These are phyloP conservation scores for Microtus ochrogaster DNA, from an alignment of 2,113 vertebrate genomes.

Conservation along the genomic window DNA sequence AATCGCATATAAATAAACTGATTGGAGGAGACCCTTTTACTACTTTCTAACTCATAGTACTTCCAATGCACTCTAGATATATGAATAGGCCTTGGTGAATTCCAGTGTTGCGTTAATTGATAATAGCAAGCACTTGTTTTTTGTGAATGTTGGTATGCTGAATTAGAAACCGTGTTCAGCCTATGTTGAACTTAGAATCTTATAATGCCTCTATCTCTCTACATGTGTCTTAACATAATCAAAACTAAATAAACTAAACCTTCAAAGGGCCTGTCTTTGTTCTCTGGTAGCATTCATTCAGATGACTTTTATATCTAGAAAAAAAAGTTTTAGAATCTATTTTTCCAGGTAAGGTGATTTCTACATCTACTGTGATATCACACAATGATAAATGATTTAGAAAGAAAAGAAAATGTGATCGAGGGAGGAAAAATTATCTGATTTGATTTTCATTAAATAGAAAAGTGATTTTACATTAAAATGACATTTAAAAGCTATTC, in stretches of 20 bases:
- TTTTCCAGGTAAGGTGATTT: constrained; percentile 15
- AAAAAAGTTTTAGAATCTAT: neutral
- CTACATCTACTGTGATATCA: constrained; percentile 35
- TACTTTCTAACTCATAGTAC: neutral
- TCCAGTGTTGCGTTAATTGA: neutral
- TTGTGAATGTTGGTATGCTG: neutral
- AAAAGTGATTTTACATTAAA: constrained; percentile 40
- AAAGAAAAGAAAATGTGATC: constrained; percentile 56
- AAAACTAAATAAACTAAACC: constrained; percentile 17
- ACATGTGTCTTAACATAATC: neutral
- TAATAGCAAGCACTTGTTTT: neutral
- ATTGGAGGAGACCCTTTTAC: neutral
- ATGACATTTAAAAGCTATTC: neutral
- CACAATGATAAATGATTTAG: constrained; percentile 36
- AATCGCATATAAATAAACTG: neutral
- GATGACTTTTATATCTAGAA: neutral
- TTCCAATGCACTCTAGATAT: neutral
- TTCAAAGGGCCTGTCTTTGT: constrained; percentile 14
- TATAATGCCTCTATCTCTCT: neutral
- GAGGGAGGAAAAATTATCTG: constrained; percentile 40
- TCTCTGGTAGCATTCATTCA: neutral
- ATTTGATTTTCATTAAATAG: constrained; percentile 68
- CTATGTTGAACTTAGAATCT: neutral
- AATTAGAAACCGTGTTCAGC: neutral
- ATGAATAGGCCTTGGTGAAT: neutral